Conservation (phyloP, 2,888 invertebrate species). For the Molorchus minor region DNA sequence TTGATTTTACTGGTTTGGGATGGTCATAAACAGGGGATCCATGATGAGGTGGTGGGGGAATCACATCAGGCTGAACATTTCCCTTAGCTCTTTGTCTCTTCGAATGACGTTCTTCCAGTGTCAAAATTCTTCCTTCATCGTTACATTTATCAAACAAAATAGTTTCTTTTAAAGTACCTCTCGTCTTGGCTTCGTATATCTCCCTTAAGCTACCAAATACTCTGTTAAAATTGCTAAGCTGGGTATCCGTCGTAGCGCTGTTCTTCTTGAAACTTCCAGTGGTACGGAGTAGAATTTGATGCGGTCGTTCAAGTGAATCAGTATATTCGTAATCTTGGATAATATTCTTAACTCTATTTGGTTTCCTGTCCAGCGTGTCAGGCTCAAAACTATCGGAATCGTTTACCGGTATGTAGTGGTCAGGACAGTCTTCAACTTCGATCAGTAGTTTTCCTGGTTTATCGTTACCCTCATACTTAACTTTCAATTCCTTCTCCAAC, state of each 20-base stretch:
- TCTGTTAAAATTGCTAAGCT: constrained; percentile 57
- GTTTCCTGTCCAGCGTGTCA: constrained; percentile 84
- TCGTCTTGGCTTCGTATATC: constrained; percentile 74
- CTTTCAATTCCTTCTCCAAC: constrained; percentile 60
- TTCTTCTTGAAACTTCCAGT: constrained; percentile 76
- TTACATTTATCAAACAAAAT: constrained; percentile 62
- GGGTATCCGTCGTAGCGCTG: constrained; percentile 25
- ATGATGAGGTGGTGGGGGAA: constrained; percentile 71
- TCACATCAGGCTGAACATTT: constrained; percentile 72
- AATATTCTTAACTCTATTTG: constrained; percentile 62
- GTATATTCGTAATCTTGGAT: constrained; percentile 60
- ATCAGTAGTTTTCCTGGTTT: constrained; percentile 85
- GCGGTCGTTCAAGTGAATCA: constrained; percentile 67
- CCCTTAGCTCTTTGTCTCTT: constrained; percentile 72
- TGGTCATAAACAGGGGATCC: constrained; percentile 68
- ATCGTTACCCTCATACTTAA: constrained; percentile 66
- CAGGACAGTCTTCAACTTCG: constrained; percentile 83
- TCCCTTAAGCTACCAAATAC: constrained; percentile 76
- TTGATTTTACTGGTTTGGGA: constrained; percentile 60
- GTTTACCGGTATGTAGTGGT: constrained; percentile 77
- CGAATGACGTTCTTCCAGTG: constrained; percentile 77
- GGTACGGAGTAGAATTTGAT: constrained; percentile 71
- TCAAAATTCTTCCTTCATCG: constrained; percentile 71
- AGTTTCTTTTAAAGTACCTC: constrained; percentile 57
- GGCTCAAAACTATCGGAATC: constrained; percentile 88